Evolutionary conservation across 1,140 invertebrate species (phyloP), one percentile per base, ranked within the genome.

Genomic region (Ostrea denselamellosa): DNA sequence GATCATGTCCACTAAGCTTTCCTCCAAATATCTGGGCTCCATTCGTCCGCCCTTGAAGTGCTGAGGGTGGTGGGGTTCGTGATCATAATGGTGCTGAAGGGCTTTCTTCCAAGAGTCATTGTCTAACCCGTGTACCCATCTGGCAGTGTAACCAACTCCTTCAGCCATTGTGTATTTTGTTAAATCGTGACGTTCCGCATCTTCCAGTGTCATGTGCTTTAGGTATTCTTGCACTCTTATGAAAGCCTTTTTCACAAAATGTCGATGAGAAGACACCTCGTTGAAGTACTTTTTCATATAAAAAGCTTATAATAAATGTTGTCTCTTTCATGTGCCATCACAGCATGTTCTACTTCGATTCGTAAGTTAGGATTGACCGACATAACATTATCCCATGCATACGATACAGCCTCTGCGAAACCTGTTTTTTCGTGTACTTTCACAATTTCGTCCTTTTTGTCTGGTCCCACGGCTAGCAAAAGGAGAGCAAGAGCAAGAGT

Each of bases 1-100:
- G 5, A 88, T 87, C 89, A 90, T 90, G 82, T 90, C 89, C n/a
- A 90, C 85, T 0, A 90, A 34, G 44, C 89, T 90, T 25, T 90
- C 89, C 28, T 90, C 87, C 19, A 90, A 65, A 10, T 53, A 86
- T n/a, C 83, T 62, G 3, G n/a, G 7, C 22, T 58, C n/a, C 89
- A 90, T 90, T 9, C 44, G 22, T 7, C 81, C 83, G 0, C 71
- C 81, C 22, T 12, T 28, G 62, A 65, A 86, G 82, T 88, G 85
- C 81, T 90, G 85, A 3, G 89, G 89, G 65, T 90, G 89, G 83
- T 90, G 89, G 9, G 85, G 85, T 65, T 90, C 89, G 3, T 53
- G 8, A 12, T 65, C 77, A 34, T 90, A 90, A 28, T 90, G 89
- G 56, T 90, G 84, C 56, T 88, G 25, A 3, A 90, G 51, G 8